phyloP scores from a whole-genome alignment of 2,113 vertebrate genomes.

The Ahaetulla prasina region DNA sequence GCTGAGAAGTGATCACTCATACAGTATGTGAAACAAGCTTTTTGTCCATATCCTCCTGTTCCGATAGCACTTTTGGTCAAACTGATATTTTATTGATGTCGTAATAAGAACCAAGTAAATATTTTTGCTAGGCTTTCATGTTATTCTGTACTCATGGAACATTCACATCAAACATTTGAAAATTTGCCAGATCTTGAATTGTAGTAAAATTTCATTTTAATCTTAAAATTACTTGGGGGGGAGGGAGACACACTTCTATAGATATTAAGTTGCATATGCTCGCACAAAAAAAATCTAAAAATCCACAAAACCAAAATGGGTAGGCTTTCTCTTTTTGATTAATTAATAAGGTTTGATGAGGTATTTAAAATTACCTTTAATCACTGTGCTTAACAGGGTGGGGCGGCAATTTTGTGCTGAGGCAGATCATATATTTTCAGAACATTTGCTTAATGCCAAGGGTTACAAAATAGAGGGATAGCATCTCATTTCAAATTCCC shows the following conservation, averaged over 20 bases:
- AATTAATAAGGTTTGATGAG: constrained; percentile 44
- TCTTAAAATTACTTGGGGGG: not conserved
- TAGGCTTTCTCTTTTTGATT: constrained; percentile 25
- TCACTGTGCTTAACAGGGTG: constrained; percentile 13
- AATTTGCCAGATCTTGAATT: not conserved
- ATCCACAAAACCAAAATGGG: constrained; percentile 20
- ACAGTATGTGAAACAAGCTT: not conserved
- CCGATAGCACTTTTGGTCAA: not conserved
- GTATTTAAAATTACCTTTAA: constrained; percentile 41
- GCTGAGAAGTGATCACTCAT: not conserved
- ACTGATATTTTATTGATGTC: not conserved
- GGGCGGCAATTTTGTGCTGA: constrained; percentile 10
- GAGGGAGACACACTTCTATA: not conserved
- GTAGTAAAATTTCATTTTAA: not conserved
- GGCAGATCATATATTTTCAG: constrained; percentile 9
- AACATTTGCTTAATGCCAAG: constrained; percentile 9
- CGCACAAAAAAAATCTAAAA: not conserved
- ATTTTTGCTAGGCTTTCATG: not conserved
- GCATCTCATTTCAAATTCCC: not conserved
- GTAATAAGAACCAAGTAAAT: not conserved
- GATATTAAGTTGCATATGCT: not conserved
- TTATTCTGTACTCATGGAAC: not conserved
- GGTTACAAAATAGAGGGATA: constrained; percentile 2
- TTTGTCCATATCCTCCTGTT: not conserved
- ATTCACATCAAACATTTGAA: constrained; percentile 5